Evolutionary conservation across 2,113 vertebrate genomes (phyloP), one percentile per base, ranked within the genome.

Genomic region (Coturnix japonica): DNA sequence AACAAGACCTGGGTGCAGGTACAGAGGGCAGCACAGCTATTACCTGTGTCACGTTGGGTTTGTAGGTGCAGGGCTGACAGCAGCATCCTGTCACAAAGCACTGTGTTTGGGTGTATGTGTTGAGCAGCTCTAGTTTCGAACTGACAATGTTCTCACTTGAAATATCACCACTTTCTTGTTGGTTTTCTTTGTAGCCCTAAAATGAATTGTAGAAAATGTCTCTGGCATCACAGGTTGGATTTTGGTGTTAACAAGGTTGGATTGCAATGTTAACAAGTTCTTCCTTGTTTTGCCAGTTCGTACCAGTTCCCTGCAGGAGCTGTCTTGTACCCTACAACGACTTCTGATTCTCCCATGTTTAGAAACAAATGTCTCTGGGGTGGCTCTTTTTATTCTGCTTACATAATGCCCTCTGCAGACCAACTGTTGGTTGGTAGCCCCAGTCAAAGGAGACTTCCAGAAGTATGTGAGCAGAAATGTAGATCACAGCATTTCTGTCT

Each of bases 1-100:
- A 14, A 22, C 26, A 43, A 46, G n/a, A 30, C 35, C 16, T 69
- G 77, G 16, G 11, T 0, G 0, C 7, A 23, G 21, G 67, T 30
- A 2, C 47, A 2, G 19, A 61, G 51, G 57, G 28, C 3, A 2
- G 31, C n/a, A 4, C 16, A 60, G 23, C 21, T 23, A n/a, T 66
- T 43, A 5, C 9, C 22, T 2, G 1, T 47, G 3, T 28, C 3
- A 0, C 0, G 2, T 41, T 56, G 7, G 3, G 5, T 47, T 61
- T 10, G 17, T 43, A 17, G 46, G n/a, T 2, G 2, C 0, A 2
- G 53, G 39, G 17, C 39, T 73, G 46, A n/a, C 53, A 57, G 80
- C 70, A 71, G 76, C 66, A 30, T 4, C 22, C 22, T 54, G 85
- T 35, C 56, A 1, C 4, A 3, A 15, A 31, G 0, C 16, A n/a